These are phyloP conservation scores for Tenthredo distinguenda DNA, from an alignment of 2,888 invertebrate genomes.

Conservation along the genomic window DNA sequence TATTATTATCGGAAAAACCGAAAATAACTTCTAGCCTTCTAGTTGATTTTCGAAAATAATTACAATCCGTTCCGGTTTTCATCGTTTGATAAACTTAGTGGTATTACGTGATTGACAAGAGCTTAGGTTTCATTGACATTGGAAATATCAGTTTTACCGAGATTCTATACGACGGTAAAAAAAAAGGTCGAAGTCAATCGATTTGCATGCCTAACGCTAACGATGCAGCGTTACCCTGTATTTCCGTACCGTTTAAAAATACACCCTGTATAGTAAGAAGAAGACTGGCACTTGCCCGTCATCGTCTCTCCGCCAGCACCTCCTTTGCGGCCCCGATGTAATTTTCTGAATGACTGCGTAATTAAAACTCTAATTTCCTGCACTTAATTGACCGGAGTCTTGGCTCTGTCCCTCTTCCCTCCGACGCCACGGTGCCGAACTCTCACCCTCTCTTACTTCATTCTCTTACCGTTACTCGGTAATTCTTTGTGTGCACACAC, in stretches of 20 bases:
- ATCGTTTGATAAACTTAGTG: background rate
- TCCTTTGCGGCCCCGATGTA: conserved; percentile 76
- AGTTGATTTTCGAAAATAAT: background rate
- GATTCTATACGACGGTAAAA: background rate
- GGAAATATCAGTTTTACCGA: background rate
- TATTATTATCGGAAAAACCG: background rate
- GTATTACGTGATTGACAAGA: background rate
- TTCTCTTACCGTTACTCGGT: conserved; percentile 38
- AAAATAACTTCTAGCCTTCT: no score
- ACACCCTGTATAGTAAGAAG: conserved; percentile 17
- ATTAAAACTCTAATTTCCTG: conserved; percentile 79
- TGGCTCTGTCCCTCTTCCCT: conserved; percentile 63
- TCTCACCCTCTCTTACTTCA: conserved; percentile 13
- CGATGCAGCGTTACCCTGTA: background rate
- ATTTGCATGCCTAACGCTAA: background rate
- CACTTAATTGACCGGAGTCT: conserved; percentile 78
- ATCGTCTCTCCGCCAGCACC: conserved; percentile 62
- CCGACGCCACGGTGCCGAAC: conserved; percentile 31
- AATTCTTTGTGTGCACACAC: conserved; percentile 62
- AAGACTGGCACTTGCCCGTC: conserved; percentile 36
- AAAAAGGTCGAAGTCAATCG: background rate
- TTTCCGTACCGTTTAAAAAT: background rate
- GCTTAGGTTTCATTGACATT: background rate
- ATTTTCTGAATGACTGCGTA: conserved; percentile 79
- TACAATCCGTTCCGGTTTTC: background rate